phyloP scores from a whole-genome alignment of 2,113 vertebrate species.

The Miniopterus natalensis region DNA sequence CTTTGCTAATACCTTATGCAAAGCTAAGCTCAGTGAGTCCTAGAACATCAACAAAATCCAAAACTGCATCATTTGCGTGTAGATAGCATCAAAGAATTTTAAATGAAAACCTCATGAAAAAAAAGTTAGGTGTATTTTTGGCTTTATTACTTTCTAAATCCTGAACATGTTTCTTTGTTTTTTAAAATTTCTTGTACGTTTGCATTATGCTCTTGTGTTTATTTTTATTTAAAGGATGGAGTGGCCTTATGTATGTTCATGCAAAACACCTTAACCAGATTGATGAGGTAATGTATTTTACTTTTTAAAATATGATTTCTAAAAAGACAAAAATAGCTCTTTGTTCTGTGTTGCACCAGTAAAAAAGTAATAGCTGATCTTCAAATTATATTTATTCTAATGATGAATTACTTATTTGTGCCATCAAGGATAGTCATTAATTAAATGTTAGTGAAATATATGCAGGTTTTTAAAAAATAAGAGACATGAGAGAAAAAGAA shows the following conservation, averaged over 20 bases:
- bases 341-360: conserved; percentile 38
- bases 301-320: conserved; percentile 53
- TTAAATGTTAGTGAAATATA: background rate
- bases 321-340: background rate
- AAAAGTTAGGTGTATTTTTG: conserved; percentile 1
- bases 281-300: conserved; percentile 92
- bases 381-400: conserved; percentile 45
- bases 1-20: background rate
- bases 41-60: background rate
- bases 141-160: conserved; percentile 46
- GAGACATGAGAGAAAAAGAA: background rate
- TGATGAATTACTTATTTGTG: conserved; percentile 19
- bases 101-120: conserved; percentile 27
- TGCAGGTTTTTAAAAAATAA: conserved; percentile 13
- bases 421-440: background rate
- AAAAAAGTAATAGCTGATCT: conserved; percentile 32
- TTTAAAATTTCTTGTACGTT: background rate
- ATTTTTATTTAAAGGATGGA: conserved; percentile 92
- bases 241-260: conserved; percentile 98
- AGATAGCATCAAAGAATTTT: background rate
- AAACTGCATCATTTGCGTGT: background rate
- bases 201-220: conserved; percentile 36
- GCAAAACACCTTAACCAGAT: conserved; percentile 95
- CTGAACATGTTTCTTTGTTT: background rate
- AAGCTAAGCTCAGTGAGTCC: background rate